Base-by-base conservation (phyloP, 2,888 invertebrate genomes). In the Cotesia congregata region DNA sequence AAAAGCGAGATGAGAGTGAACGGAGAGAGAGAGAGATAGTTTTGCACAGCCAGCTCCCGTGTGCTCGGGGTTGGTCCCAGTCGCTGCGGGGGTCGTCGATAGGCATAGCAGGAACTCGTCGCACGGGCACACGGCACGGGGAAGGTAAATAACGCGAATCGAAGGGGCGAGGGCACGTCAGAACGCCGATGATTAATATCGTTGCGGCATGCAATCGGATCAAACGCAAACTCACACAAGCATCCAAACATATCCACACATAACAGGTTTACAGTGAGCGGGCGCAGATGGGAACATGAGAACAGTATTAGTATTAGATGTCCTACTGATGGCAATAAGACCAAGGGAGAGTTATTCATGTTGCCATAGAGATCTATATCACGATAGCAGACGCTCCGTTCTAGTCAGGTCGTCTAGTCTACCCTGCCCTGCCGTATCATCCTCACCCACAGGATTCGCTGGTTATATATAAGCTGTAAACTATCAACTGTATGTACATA, bases 131-230 rank as follows among this genome's bases (percentile, higher is more conserved):
- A 67, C 82, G 80, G 82, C 82, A 65, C 82, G 81, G 82, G 82
- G 84, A 82, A 78, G 85, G 86, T 85, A 85, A 87, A 86, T 85
- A 87, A 80, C 78, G 80, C 82, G 84, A 83, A 83, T 83, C 83
- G 83, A 83, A 85, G 86, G 86, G 87, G 86, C 85, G 88, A 87
- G 88, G 87, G 88, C 85, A 89, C 88, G 90, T 90, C 90, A 90
- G 90, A 88, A 88, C 88, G 88, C 87, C 86, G 77, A 90, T 91
- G 91, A 91, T 91, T 91, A 91, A 91, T 91, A 90, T 90, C 88
- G 87, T 87, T 86, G 87, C 87, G 88, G 89, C 91, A 91, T 90
- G 91, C 91, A 90, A 91, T 90, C 90, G 88, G 90, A 90, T 90
- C 86, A 83, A 83, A 84, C 85, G 76, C 72, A 30, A 50, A 65